Conservation (phyloP, 1,140 invertebrate species). For the Rhysida immarginata region DNA sequence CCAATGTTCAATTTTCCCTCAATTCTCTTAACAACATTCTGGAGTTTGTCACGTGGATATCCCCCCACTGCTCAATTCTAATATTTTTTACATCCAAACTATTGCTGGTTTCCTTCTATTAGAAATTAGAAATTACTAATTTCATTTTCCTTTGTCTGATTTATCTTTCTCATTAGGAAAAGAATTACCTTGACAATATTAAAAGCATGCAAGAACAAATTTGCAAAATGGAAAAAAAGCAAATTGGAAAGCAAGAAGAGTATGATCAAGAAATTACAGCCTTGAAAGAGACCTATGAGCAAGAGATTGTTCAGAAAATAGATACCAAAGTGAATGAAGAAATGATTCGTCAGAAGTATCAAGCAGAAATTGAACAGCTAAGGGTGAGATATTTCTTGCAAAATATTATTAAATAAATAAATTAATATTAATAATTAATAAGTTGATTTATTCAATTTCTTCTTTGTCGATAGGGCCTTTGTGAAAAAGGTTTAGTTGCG, state of each 20-base stretch:
- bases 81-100: too few species aligned
- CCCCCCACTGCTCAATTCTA: too few species aligned
- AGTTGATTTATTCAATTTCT: background rate
- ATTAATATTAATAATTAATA: too few species aligned
- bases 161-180: background rate
- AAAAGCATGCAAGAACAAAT: background rate
- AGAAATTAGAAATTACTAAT: too few species aligned
- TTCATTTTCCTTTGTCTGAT: too few species aligned
- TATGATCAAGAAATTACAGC: slow-evolving; percentile 14
- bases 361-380: slow-evolving; percentile 70
- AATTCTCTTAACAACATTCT: too few species aligned
- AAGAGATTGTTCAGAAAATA: slow-evolving; percentile 13
- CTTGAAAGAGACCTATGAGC: slow-evolving; percentile 16
- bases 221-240: background rate
- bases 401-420: too few species aligned
- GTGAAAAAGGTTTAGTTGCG: slow-evolving; percentile 66
- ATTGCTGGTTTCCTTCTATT: too few species aligned
- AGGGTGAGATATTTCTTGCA: too few species aligned
- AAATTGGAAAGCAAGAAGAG: background rate
- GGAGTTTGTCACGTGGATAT: too few species aligned
- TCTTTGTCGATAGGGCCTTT: slow-evolving; percentile 40
- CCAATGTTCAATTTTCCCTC: too few species aligned
- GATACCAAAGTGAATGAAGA: slow-evolving; percentile 38
- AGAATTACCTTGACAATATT: background rate
- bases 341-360: slow-evolving; percentile 55